Evolutionary conservation across 2,888 invertebrate genomes (phyloP), one percentile per base, ranked within the genome.

Genomic region (Silvanus unidentatus): DNA sequence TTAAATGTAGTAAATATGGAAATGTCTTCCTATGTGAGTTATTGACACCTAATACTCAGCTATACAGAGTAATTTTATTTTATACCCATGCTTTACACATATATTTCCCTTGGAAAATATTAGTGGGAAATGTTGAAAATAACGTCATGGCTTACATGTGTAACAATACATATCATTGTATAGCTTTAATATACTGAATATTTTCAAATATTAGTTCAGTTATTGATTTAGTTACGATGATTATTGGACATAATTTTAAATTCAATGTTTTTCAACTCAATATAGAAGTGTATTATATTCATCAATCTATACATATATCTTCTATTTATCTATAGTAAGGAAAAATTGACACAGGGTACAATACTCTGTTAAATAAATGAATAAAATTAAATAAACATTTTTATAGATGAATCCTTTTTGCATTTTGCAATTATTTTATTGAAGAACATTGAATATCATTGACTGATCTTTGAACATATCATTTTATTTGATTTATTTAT

Each of bases 21-120:
- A 62, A 67, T 59, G 70, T 71, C 71, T 71, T 71, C 71, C 71
- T 65, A 66, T 65, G 64, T 59, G 64, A 67, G 66, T 65, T 64
- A 55, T 55, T 61, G 59, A 58, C 57, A 60, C 58, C 55, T 54
- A 47, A 47, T 47, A 48, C 45, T 14, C 16, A 36, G 27, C 36
- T 40, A 48, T 42, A 44, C 41, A 50, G 41, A 48, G 48, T 44
- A 50, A 45, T 12, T 39, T 48, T 43, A 56, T 37, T 37, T 15
- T 37, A 16, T 37, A 37, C 53, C 57, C 49, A 57, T 47, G 52
- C 49, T 50, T 52, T 48, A 44, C 35, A 39, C 30, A 39, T 44
- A 42, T 45, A 40, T 39, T 43, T 13, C 16, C 39, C 39, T 34
- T 44, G 45, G 38, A 32, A 12, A 49, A 44, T 47, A 46, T 47